Conservation (phyloP, 2,797 vertebrate genomes). For the Dallia pectoralis region DNA sequence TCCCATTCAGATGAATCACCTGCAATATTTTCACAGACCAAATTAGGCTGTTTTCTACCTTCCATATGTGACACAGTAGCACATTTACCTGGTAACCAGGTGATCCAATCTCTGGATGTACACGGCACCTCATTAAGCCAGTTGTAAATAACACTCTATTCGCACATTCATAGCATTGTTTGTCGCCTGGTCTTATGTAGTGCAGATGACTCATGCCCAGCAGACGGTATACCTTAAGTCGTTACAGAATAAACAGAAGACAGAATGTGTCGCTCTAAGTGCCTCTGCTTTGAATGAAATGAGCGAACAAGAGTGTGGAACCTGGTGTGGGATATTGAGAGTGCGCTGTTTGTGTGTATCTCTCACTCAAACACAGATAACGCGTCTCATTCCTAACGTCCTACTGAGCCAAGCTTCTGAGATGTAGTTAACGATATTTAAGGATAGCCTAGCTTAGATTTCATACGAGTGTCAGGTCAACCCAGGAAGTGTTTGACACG, state of each 20-base stretch:
- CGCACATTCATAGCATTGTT: background rate
- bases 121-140: background rate
- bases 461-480: background rate
- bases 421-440: too few relatives aligned
- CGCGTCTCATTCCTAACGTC: too few relatives aligned
- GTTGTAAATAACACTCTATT: background rate
- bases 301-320: background rate
- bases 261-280: background rate
- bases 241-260: slow-evolving; percentile 19
- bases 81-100: background rate
- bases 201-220: background rate
- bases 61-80: background rate
- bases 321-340: background rate
- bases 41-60: slow-evolving; percentile 32
- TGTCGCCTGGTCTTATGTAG: background rate
- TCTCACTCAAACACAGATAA: too few relatives aligned
- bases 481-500: background rate
- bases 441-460: background rate
- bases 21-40: slow-evolving; percentile 52
- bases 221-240: background rate
- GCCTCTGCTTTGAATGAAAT: slow-evolving; percentile 7
- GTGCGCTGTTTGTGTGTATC: background rate
- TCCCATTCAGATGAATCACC: slow-evolving; percentile 1
- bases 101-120: background rate
- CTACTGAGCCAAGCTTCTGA: too few relatives aligned